A percentile compares a stretch with the other conserved stretches of the same genome.
Conservation (phyloP, 2,113 vertebrate species). For the Gasterosteus aculeatus region DNA sequence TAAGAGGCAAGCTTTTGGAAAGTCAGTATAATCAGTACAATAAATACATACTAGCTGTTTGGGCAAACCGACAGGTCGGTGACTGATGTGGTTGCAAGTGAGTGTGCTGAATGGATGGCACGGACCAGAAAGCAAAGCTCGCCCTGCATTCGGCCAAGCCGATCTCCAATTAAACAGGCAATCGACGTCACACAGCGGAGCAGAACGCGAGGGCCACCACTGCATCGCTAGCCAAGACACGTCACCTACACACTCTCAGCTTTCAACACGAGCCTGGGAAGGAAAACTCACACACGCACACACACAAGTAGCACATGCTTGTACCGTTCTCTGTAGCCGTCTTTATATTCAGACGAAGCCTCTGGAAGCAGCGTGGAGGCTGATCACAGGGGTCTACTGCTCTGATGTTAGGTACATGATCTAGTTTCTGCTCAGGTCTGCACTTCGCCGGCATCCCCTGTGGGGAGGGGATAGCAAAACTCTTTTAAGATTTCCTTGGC, state of each 20-base stretch:
- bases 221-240: constrained; percentile 57
- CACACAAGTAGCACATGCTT: constrained; percentile 28
- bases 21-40: constrained; percentile 53
- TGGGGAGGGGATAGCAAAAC: constrained; percentile 47
- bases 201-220: constrained; percentile 53
- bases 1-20: constrained; percentile 22
- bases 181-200: constrained; percentile 64
- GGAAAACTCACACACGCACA: constrained; percentile 12
- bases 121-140: constrained; percentile 66
- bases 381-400: constrained; percentile 51
- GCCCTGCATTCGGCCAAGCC: constrained; percentile 64
- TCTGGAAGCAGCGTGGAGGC: constrained; percentile 47
- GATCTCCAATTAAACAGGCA: constrained; percentile 73
- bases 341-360: constrained; percentile 64
- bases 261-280: constrained; percentile 38
- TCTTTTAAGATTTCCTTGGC: constrained; percentile 63
- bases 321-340: constrained; percentile 50
- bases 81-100: constrained; percentile 68
- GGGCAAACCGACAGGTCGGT: constrained; percentile 61
- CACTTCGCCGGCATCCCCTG: constrained; percentile 38
- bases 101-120: constrained; percentile 67
- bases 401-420: constrained; percentile 63
- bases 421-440: constrained; percentile 62
- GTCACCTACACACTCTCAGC: constrained; percentile 63
- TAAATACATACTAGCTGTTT: constrained; percentile 64